Conservation (phyloP, 2,797 vertebrate species). For the Pyrocephalus nanus region DNA sequence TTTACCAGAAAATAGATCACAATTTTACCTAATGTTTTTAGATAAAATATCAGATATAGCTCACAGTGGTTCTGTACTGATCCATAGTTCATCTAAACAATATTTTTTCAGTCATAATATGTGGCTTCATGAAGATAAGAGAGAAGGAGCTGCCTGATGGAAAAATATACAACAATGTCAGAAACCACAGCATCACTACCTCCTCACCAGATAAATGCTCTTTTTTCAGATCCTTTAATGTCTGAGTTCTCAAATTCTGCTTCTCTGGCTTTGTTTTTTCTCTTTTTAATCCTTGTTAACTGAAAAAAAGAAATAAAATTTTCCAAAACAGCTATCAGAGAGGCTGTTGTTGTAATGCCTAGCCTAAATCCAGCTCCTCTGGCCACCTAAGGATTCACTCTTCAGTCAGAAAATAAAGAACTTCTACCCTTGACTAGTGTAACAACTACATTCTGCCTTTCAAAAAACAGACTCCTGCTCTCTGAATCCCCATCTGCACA, state of each 20-base stretch:
- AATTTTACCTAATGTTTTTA: not conserved
- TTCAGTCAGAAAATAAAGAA: not conserved
- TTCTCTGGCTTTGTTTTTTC: not conserved
- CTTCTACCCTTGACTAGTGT: not conserved
- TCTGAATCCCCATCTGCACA: not conserved
- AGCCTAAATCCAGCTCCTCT: not conserved
- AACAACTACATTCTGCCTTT: not conserved
- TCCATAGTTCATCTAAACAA: not conserved
- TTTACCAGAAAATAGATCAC: not conserved
- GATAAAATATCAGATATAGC: not conserved
- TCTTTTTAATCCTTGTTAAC: not conserved
- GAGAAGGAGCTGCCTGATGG: not conserved
- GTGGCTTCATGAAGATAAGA: not conserved
- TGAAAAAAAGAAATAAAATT: too few species aligned
- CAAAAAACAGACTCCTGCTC: not conserved
- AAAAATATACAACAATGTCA: not conserved
- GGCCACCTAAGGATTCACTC: not conserved
- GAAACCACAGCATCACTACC: not conserved
- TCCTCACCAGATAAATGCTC: not conserved
- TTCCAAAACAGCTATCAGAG: not conserved
- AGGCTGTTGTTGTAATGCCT: not conserved
- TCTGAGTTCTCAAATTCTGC: conserved; percentile 1
- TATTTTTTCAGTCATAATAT: not conserved
- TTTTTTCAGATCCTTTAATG: not conserved
- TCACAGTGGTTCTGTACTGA: not conserved